These are phyloP conservation scores for Zeugodacus cucurbitae DNA, from an alignment of 1,140 invertebrate species.

Conservation along the genomic window DNA sequence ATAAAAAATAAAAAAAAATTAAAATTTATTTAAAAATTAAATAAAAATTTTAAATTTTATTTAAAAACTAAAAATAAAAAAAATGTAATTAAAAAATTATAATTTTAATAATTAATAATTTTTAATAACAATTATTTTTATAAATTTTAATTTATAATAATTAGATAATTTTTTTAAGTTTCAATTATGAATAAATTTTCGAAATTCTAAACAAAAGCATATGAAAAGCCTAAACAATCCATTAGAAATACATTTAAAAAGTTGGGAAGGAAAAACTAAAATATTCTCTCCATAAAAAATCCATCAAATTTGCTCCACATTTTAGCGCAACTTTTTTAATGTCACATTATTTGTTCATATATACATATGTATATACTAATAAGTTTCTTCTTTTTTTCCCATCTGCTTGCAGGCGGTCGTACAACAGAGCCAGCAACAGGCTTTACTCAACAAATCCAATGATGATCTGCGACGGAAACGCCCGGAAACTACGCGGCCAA, in stretches of 20 bases:
- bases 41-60: no score
- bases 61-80: no score
- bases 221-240: background rate
- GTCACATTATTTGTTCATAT: background rate
- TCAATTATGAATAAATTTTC: no score
- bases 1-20: no score
- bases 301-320: background rate
- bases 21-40: background rate
- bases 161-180: no score
- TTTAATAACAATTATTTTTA: no score
- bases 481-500: constrained; percentile 76
- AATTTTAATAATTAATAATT: no score
- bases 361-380: background rate
- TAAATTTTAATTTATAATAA: no score
- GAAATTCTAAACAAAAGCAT: background rate
- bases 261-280: background rate
- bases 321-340: background rate
- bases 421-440: constrained; percentile 64
- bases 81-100: no score
- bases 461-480: constrained; percentile 75
- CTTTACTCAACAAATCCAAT: constrained; percentile 64
- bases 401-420: constrained; percentile 56
- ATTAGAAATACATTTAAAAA: background rate
- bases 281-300: background rate
- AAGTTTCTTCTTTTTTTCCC: background rate